Evolutionary conservation across 2,797 vertebrate species (phyloP), one percentile per base, ranked within the genome.

Genomic region (Knipowitschia caucasica): DNA sequence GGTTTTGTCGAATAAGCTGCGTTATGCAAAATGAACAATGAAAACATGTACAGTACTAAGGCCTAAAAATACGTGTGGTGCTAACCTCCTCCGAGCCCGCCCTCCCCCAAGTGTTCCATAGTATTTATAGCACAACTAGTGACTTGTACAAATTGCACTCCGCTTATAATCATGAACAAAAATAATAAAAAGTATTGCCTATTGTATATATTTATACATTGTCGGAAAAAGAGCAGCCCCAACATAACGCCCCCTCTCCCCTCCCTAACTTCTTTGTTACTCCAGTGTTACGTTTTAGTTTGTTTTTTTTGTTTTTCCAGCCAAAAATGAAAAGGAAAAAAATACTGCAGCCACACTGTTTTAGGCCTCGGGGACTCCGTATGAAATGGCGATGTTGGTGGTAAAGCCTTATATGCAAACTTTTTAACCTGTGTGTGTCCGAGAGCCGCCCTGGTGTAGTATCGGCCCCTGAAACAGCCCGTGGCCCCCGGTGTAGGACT

Each of bases 41-140:
- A 89, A 43, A 84, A 89, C 89, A 84, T 99, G 95, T 99, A 98
- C 96, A 98, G 96, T 98, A 94, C 95, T 96, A 96, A 95, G 95
- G 95, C 95, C 96, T 98, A 96, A 96, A 96, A 93, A 94, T 86
- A 95, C 93, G 94, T 98, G 95, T 98, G 96, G 96, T 99, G 96
- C 95, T 91, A 95, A 91, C 94, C 96, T 94, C 94, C 93, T 95
- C 61, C 61, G 84, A 87, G 92, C 90, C 92, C 93, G 15, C 35
- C 18, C 26, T 9, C 27, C 4, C 27, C 27, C 91, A 92, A 91
- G 93, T 97, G 94, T 98, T 99, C 94, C 94, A 98, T 98, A 97
- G 95, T 97, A 97, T 98, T 98, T 98, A 98, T 98, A 97, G 96
- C 96, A 99, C 96, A 99, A 97, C 94, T 96, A 97, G 94, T 94